A percentile compares a stretch with the other conserved stretches of the same genome.
These are phyloP conservation scores for Uromys caudimaculatus DNA, from an alignment of 2,797 vertebrate species.

Conservation along the genomic window DNA sequence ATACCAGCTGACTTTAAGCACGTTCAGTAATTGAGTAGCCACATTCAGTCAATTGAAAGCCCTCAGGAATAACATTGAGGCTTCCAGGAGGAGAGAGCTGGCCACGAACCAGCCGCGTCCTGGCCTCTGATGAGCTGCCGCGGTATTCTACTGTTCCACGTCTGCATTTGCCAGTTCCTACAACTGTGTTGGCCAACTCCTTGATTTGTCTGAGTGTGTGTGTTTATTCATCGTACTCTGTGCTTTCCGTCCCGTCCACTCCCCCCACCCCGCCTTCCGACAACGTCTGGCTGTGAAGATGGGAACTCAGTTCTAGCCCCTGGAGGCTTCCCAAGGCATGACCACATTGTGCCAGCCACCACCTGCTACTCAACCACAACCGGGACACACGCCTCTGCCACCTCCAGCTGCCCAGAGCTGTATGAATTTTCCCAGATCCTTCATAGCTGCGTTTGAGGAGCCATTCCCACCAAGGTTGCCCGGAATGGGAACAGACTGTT, in stretches of 20 bases:
- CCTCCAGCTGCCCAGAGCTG: neutral
- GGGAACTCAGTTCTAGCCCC: neutral
- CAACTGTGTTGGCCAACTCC: neutral
- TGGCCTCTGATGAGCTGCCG: neutral
- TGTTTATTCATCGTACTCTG: neutral
- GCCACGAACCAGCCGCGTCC: neutral
- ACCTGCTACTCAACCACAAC: neutral
- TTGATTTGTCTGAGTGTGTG: neutral
- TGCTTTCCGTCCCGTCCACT: neutral
- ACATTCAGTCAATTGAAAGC: neutral
- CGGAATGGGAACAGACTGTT: neutral
- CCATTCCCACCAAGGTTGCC: neutral
- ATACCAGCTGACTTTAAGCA: neutral
- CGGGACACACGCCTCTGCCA: neutral
- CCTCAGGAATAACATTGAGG: neutral
- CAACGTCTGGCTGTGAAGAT: neutral
- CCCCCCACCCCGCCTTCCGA: neutral
- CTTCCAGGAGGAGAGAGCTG: neutral
- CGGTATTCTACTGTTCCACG: neutral
- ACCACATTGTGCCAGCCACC: neutral
- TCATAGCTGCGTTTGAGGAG: neutral
- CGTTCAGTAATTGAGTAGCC: neutral
- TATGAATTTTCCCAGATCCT: neutral
- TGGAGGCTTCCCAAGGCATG: neutral
- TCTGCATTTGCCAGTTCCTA: neutral